A percentile compares a stretch with the other conserved stretches of the same genome.
Evolutionary conservation across 2,113 vertebrate species (phyloP).

Genomic region (Myxocyprinus asiaticus): DNA sequence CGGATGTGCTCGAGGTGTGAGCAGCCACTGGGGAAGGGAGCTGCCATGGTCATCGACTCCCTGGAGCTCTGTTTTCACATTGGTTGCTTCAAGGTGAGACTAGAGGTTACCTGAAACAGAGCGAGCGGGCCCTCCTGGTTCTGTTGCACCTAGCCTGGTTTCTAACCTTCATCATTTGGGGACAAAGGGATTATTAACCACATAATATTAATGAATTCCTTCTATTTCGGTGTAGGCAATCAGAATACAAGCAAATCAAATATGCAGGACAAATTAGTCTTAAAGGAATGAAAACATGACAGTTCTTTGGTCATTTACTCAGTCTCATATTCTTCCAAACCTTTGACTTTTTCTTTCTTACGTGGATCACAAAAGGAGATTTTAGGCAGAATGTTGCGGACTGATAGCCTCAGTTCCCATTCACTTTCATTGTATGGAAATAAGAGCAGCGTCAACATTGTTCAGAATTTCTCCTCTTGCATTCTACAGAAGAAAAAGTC

Average conservation of each 20-base stretch:
- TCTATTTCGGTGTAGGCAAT: slow-evolving; percentile 3
- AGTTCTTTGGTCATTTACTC: too few species aligned
- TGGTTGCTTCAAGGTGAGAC: slow-evolving; percentile 96
- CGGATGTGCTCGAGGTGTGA: slow-evolving; percentile 89
- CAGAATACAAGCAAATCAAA: slow-evolving; percentile 15
- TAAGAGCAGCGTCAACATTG: too few species aligned
- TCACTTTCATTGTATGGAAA: too few species aligned
- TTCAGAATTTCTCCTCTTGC: too few species aligned
- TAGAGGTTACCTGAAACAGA: slow-evolving; percentile 34
- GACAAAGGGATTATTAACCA: not conserved
- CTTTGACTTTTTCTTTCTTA: too few species aligned
- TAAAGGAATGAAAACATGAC: too few species aligned
- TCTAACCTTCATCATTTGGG: not conserved
- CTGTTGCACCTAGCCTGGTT: not conserved
- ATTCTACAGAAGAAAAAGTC: too few species aligned
- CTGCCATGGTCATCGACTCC: slow-evolving; percentile 93
- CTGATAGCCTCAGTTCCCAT: too few species aligned
- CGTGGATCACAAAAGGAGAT: too few species aligned
- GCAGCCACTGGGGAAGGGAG: slow-evolving; percentile 89
- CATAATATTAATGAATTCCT: not conserved
- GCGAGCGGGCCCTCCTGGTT: not conserved
- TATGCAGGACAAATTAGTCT: not conserved
- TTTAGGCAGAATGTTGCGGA: too few species aligned
- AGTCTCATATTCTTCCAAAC: too few species aligned
- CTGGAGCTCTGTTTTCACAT: slow-evolving; percentile 97